phyloP scores from a whole-genome alignment of 2,113 vertebrate species.

The Rhinolophus ferrumequinum region DNA sequence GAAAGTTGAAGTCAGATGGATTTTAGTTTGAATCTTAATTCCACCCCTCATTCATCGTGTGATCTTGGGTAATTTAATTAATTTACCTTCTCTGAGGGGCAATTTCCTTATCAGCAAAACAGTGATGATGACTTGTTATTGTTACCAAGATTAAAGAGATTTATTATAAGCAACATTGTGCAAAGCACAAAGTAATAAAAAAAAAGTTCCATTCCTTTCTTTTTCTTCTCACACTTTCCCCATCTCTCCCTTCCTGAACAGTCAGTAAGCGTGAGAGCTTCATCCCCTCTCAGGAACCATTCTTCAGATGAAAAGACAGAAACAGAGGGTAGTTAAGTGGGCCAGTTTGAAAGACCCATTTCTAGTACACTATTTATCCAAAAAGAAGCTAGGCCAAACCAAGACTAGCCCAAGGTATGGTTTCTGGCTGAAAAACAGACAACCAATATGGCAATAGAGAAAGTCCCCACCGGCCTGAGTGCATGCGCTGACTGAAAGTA shows the following conservation, averaged over 20 bases:
- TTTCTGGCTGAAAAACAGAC: background rate
- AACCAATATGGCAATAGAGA: background rate
- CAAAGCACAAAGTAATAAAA: background rate
- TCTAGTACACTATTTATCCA: slow-evolving; percentile 22
- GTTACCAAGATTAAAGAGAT: background rate
- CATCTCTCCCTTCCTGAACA: background rate
- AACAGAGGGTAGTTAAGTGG: background rate
- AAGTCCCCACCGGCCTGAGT: background rate
- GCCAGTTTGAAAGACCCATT: background rate
- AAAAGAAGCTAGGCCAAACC: background rate
- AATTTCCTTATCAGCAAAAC: background rate
- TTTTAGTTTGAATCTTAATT: background rate
- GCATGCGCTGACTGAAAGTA: background rate
- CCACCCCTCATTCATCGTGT: background rate
- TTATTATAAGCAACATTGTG: background rate
- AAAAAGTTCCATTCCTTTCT: background rate
- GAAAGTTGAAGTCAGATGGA: background rate
- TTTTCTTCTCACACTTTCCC: background rate
- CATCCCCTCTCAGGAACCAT: background rate
- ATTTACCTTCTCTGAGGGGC: background rate
- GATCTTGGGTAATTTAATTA: background rate
- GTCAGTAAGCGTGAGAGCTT: background rate
- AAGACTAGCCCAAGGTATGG: background rate
- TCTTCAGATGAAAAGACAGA: background rate
- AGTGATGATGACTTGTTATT: background rate